Percentiles rank a stretch among this genome's conserved stretches.
Conservation (phyloP, 2,113 vertebrate species). For the Ramphastos sulfuratus region DNA sequence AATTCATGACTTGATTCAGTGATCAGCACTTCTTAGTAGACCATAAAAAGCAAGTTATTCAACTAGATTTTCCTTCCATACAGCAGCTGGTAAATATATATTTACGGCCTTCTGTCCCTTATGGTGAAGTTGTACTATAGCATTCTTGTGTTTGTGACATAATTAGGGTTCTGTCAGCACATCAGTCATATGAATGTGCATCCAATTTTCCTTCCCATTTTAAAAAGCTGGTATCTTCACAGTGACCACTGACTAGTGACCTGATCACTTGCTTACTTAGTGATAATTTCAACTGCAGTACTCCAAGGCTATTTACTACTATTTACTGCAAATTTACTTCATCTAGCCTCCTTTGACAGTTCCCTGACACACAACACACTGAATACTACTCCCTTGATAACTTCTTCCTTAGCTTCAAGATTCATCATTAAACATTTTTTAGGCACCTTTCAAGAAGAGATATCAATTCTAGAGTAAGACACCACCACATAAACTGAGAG, state of each 20-base stretch:
- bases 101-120: conserved; percentile 3
- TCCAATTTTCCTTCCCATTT: neutral
- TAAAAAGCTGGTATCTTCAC: neutral
- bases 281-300: conserved; percentile 6
- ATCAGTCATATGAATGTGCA: conserved; percentile 29
- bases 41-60: conserved; percentile 55
- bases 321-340: neutral
- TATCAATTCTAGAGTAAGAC: neutral
- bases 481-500: neutral
- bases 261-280: neutral
- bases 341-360: neutral
- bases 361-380: neutral
- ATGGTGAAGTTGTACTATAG: neutral
- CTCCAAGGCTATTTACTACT: neutral
- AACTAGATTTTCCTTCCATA: conserved; percentile 33
- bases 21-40: conserved; percentile 54
- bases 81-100: conserved; percentile 35
- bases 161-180: conserved; percentile 52
- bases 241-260: neutral
- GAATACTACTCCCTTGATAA: neutral
- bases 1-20: conserved; percentile 68
- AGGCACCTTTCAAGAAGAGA: neutral
- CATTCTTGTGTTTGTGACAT: conserved; percentile 4
- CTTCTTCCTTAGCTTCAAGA: neutral
- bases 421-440: neutral